Conservation (phyloP, 2,113 vertebrate species). For the Platysteira castanea region DNA sequence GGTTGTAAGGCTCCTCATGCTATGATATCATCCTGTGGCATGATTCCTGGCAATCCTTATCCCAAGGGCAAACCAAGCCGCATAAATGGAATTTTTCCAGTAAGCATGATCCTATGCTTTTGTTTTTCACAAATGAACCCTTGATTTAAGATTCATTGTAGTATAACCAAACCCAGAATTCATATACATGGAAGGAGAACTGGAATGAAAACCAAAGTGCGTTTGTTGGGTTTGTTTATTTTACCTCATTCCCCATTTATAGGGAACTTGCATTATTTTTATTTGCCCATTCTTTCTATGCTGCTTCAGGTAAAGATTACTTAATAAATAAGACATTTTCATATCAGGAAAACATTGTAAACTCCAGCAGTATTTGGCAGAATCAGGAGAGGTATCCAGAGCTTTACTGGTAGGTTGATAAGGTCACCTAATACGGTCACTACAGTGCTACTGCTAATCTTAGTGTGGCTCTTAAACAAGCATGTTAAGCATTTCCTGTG, state of each 20-base stretch:
- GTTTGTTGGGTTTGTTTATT: background rate
- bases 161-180: background rate
- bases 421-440: background rate
- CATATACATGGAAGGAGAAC: background rate
- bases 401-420: background rate
- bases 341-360: background rate
- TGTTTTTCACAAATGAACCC: background rate
- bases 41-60: conserved; percentile 97
- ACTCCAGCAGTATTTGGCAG: background rate
- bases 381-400: background rate
- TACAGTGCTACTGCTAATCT: background rate
- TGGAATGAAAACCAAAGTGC: background rate
- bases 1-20: conserved; percentile 97
- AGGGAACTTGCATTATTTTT: background rate
- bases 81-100: conserved; percentile 91
- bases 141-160: background rate
- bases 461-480: background rate
- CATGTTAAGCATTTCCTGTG: background rate
- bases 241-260: background rate
- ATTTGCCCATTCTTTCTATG: background rate
- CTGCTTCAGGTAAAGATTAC: background rate
- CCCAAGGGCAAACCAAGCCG: conserved; percentile 96
- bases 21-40: conserved; percentile 97
- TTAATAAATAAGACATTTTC: background rate
- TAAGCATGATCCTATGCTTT: conserved; percentile 64